These are phyloP conservation scores for Neotoma lepida DNA, from an alignment of 2,113 vertebrate genomes.

Conservation along the genomic window DNA sequence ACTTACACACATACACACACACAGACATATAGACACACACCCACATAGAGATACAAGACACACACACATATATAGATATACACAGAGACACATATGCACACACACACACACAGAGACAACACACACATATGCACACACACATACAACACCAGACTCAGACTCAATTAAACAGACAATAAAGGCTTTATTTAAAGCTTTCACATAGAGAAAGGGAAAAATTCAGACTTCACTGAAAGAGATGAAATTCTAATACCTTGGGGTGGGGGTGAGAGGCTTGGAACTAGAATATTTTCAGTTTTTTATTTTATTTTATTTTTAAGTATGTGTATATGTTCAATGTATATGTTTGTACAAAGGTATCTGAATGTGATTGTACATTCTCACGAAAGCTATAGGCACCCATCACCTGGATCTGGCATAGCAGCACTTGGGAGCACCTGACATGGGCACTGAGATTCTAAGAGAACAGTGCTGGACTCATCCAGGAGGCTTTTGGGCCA, in stretches of 20 bases:
- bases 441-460: background rate
- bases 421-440: background rate
- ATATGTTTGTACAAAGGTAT: background rate
- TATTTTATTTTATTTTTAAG: background rate
- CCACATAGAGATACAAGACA: background rate
- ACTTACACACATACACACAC: background rate
- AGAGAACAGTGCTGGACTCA: background rate
- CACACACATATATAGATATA: background rate
- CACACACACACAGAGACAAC: too few species aligned
- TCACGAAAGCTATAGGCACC: background rate
- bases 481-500: background rate
- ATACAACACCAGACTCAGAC: background rate
- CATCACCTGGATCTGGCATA: background rate
- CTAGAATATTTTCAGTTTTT: background rate
- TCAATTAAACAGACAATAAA: background rate
- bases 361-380: background rate
- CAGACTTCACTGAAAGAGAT: background rate
- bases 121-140: background rate
- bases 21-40: background rate
- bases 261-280: accelerated
- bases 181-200: background rate
- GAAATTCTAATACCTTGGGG: background rate
- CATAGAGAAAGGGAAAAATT: background rate
- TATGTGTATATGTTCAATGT: background rate
- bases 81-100: background rate